Base-by-base conservation (phyloP, 2,113 vertebrate genomes). In the Actinemys pallida region DNA sequence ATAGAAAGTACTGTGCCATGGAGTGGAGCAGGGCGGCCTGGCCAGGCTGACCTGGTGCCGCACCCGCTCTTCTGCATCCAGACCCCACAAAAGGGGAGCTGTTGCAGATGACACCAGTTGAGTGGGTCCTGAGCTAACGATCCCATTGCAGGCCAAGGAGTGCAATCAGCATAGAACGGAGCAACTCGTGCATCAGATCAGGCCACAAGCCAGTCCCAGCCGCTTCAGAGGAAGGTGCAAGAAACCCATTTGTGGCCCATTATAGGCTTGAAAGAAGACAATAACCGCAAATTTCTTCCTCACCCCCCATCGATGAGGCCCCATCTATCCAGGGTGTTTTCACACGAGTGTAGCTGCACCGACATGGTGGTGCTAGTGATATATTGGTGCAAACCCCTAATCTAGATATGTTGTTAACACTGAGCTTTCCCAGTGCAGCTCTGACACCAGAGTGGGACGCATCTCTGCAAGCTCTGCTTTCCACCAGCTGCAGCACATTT, bases 381-480 rank as follows among this genome's bases (percentile, higher is more conserved):
- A n/a, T 39, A n/a, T 20, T 20, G 35, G 17, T 69, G 65, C 65
- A 69, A n/a, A n/a, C 17, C 17, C 35, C 35, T 69, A n/a, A 35
- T 39, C 35, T 39, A 39, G 65, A 69, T 7, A 8, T 35, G 17
- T 19, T n/a, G 65, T 20, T 22, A 39, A 69, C 65, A 19, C 35
- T 0, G 35, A 69, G 35, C 65, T 69, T 19, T 69, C 65, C 65
- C 65, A 2, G 35, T 10, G 35, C 35, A 1, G 65, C 17, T 69
- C 65, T 39, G 35, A n/a, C 8, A 69, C 35, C 6, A 9, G 35
- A 2, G 8, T 69, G 65, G 1, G 65, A 20, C 1, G 2, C 35
- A 72, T 2, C 65, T 72, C 6, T 39, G n/a, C n/a, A 72, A 39
- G 19, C 17, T 72, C 19, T 22, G 35, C 35, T 39, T 20, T n/a